Conservation (phyloP, 2,797 vertebrate genomes). For the Pterois miles region DNA sequence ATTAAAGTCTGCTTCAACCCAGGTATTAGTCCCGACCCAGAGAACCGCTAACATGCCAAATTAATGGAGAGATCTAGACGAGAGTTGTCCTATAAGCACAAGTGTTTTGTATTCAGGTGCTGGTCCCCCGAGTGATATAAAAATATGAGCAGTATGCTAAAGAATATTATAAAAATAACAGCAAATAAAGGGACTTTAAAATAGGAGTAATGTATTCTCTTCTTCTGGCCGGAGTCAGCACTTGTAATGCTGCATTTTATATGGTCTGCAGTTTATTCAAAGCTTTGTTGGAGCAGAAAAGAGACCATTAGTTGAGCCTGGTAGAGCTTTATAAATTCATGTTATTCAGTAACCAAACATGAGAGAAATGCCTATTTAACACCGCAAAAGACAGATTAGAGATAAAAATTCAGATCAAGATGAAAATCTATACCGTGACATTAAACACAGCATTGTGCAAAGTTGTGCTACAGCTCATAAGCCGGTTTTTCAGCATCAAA, state of each 20-base stretch:
- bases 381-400: slow-evolving; percentile 9
- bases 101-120: background rate
- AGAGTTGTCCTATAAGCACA: background rate
- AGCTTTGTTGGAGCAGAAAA: slow-evolving; percentile 26
- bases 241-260: slow-evolving; percentile 25
- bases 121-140: background rate
- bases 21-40: slow-evolving; percentile 9
- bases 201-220: slow-evolving; percentile 18
- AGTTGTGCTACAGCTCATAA: background rate
- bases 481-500: slow-evolving; percentile 7
- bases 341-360: background rate
- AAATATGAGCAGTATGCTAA: background rate
- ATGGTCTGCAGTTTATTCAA: slow-evolving; percentile 30
- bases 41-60: slow-evolving; percentile 5
- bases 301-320: slow-evolving; percentile 7
- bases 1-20: slow-evolving; percentile 11
- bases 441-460: background rate
- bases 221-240: slow-evolving; percentile 30
- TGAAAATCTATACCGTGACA: background rate
- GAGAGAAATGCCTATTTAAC: slow-evolving; percentile 7
- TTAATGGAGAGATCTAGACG: background rate
- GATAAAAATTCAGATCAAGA: slow-evolving; percentile 5
- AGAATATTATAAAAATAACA: slow-evolving; percentile 21
- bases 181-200: slow-evolving; percentile 16
- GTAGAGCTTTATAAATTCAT: slow-evolving; percentile 6